Evolutionary conservation across 2,797 vertebrate species (phyloP), one percentile per base, ranked within the genome.

Genomic region (Megalops cyprinoides): DNA sequence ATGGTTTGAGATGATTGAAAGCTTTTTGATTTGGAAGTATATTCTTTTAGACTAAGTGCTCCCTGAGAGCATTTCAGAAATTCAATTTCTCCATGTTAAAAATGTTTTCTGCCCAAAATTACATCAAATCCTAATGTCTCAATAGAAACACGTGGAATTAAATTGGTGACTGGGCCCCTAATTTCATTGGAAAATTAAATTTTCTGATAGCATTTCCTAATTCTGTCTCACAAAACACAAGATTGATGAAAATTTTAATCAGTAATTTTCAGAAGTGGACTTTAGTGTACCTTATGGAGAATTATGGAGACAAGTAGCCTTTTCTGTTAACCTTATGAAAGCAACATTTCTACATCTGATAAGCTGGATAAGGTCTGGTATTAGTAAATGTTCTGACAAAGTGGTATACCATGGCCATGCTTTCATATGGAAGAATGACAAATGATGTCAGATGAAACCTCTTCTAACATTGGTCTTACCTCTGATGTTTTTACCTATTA

Each of bases 21-120:
- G 95, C 93, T 96, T 98, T 99, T 98, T 98, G 97, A 99, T 99
- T 97, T 97, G 92, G 94, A 97, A 98, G 97, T 98, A 96, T 97
- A 98, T 98, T 98, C 97, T 98, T 96, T 98, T 97, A 96, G 96
- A 96, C 95, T 98, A 98, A 99, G 97, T 99, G 97, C 97, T 98
- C 96, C 95, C 94, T 89, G 94, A 96, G 96, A 97, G 97, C 96
- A 97, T 97, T 94, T 94, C 96, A 96, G 95, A 97, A 98, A 99
- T 99, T 95, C 96, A 98, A 99, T 99, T 97, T 96, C 96, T 96
- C 95, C 94, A 97, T 97, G 98, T 95, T 95, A 96, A 95, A 83
- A 95, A 93, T 95, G 94, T 97, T 97, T 97, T 98, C 95, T 97
- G 95, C 95, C 96, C 94, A 96, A 97, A 98, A 98, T 96, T 94